Conservation (phyloP, 2,113 vertebrate genomes). For the Ondatra zibethicus region DNA sequence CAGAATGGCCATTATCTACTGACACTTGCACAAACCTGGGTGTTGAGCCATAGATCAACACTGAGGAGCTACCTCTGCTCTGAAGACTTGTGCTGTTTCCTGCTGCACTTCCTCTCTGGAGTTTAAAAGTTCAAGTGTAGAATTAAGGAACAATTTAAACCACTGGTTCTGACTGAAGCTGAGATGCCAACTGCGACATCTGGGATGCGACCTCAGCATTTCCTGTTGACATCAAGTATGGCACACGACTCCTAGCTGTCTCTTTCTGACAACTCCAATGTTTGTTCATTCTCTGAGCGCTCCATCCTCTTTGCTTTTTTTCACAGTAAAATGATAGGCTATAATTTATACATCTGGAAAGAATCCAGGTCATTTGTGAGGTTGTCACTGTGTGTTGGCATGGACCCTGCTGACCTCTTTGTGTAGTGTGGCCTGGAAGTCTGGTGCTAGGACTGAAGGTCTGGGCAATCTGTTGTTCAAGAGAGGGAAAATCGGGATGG, state of each 20-base stretch:
- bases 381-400: not conserved
- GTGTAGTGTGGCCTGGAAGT: not conserved
- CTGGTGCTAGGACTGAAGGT: not conserved
- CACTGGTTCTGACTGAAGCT: not conserved
- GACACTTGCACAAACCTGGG: not conserved
- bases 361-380: not conserved
- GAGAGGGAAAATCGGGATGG: not conserved
- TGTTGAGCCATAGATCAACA: not conserved
- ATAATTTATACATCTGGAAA: not conserved
- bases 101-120: not conserved
- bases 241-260: not conserved
- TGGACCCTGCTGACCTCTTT: not conserved
- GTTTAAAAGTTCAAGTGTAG: constrained; percentile 26
- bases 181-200: not conserved
- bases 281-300: not conserved
- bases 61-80: not conserved
- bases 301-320: not conserved
- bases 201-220: constrained; percentile 5
- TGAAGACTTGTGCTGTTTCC: not conserved
- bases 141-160: constrained; percentile 38
- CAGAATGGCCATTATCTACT: not conserved
- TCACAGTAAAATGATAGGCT: constrained; percentile 10
- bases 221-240: constrained; percentile 22
- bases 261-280: not conserved
- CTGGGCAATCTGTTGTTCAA: not conserved